A percentile compares a stretch with the other conserved stretches of the same genome.
phyloP scores from a whole-genome alignment of 2,797 vertebrate species.

The Botia almorhae region DNA sequence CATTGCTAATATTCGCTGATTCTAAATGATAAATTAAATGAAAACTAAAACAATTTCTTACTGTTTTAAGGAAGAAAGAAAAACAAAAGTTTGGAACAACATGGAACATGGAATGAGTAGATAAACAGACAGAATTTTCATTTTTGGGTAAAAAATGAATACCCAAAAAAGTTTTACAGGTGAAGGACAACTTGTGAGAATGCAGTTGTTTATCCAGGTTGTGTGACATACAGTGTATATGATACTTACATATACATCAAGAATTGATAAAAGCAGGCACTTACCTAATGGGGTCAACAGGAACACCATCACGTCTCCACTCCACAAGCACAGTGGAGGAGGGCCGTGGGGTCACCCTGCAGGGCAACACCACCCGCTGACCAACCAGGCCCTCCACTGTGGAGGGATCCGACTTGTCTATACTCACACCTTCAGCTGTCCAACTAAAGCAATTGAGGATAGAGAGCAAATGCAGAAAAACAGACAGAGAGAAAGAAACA shows the following conservation, averaged over 20 bases:
- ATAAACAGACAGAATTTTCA: background rate
- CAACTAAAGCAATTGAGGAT: constrained; percentile 68
- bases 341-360: constrained; percentile 81
- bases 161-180: background rate
- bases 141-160: background rate
- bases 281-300: constrained; percentile 83
- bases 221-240: background rate
- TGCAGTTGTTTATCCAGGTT: no score
- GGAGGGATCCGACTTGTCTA: constrained; percentile 80
- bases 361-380: constrained; percentile 85
- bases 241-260: background rate
- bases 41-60: no score
- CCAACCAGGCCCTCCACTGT: constrained; percentile 81
- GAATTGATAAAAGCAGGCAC: constrained; percentile 17
- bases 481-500: background rate
- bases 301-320: constrained; percentile 86
- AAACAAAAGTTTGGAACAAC: background rate
- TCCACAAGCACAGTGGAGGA: constrained; percentile 79
- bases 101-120: background rate
- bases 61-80: background rate
- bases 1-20: no score
- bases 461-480: constrained; percentile 20
- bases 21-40: no score
- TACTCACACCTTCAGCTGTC: constrained; percentile 72
- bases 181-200: background rate